Conservation (phyloP, 2,113 vertebrate genomes). For the Festucalex cinctus region DNA sequence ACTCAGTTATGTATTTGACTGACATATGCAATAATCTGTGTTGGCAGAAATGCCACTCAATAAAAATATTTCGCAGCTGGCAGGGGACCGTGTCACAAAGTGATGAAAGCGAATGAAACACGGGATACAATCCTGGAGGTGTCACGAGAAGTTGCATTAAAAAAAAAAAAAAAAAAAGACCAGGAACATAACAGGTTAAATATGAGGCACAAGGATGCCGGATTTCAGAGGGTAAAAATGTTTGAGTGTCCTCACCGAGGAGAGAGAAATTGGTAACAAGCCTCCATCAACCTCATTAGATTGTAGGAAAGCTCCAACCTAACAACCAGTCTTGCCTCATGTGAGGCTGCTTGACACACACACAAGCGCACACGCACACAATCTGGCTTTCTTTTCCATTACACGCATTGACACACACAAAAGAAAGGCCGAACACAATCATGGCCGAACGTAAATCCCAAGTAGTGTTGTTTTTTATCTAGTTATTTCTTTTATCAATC, state of each 20-base stretch:
- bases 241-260: conserved; percentile 8
- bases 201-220: not conserved
- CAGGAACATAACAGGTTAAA: conserved; percentile 9
- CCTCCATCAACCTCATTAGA: conserved; percentile 61
- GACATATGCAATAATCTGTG: conserved; percentile 35
- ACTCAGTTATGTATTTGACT: conserved; percentile 29
- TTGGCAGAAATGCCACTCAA: conserved; percentile 17
- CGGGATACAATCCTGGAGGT: conserved; percentile 6
- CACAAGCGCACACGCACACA: conserved; percentile 12
- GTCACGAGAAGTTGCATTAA: conserved; percentile 1
- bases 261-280: conserved; percentile 41
- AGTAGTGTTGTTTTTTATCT: not conserved
- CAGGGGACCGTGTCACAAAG: conserved; percentile 27
- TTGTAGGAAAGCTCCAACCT: conserved; percentile 43
- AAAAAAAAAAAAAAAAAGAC: conserved; percentile 8
- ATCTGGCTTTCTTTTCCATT: conserved; percentile 33
- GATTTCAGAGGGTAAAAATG: conserved; percentile 26
- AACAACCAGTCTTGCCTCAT: conserved; percentile 58
- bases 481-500: not conserved
- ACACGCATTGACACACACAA: conserved; percentile 10
- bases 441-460: not conserved
- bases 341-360: conserved; percentile 23
- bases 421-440: conserved; percentile 9
- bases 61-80: conserved; percentile 12
- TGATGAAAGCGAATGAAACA: conserved; percentile 26